Evolutionary conservation across 2,113 vertebrate genomes (phyloP).

Genomic region (Gymnarchus niloticus): DNA sequence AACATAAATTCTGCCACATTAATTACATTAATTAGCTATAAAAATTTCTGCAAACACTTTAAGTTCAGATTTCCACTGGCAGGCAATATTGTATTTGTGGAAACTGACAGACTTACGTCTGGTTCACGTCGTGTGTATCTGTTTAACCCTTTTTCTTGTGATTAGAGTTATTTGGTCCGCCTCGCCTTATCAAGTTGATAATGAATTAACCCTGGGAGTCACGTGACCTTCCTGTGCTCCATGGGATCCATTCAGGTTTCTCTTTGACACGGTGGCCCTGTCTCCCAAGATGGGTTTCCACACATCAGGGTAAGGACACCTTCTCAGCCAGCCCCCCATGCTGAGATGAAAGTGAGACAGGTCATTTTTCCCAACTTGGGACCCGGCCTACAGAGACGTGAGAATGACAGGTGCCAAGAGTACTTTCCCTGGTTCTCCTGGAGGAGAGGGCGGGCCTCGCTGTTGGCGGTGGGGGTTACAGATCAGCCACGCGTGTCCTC

Average conservation of each 20-base stretch:
- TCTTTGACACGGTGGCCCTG: too few relatives aligned
- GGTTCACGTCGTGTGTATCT: background rate
- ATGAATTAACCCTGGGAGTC: background rate
- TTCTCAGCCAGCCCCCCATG: background rate
- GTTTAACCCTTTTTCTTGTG: background rate
- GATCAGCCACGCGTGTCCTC: too few relatives aligned
- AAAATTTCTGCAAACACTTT: background rate
- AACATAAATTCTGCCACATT: background rate
- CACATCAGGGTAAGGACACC: too few relatives aligned
- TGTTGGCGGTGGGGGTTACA: too few relatives aligned
- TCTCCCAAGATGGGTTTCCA: too few relatives aligned
- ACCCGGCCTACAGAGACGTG: background rate
- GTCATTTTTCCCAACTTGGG: background rate
- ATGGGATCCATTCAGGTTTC: too few relatives aligned
- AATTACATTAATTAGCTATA: constrained; percentile 2
- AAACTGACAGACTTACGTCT: background rate
- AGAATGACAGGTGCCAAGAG: background rate
- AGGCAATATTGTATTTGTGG: background rate
- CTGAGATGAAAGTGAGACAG: background rate
- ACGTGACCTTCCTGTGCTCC: background rate
- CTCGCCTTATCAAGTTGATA: background rate
- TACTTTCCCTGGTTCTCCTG: background rate
- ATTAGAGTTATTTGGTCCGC: background rate
- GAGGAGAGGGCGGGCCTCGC: too few relatives aligned
- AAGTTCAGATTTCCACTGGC: background rate